phyloP scores from a whole-genome alignment of 2,113 vertebrate species.

The Hyperopisus bebe region DNA sequence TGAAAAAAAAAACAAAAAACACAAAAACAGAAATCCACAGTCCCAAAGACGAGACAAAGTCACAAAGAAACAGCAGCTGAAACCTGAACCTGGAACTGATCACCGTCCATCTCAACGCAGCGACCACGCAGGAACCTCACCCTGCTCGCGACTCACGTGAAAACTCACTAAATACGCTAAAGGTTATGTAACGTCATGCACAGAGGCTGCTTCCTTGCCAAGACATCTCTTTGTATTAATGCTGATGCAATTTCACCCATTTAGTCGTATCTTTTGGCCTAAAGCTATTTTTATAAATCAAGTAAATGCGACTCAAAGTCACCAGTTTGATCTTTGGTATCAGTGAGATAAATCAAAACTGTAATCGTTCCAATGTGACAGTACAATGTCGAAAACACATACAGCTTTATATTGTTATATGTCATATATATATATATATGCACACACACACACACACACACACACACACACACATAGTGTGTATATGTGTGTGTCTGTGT shows the following conservation, averaged over 20 bases:
- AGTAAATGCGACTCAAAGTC: neutral
- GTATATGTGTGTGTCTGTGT: too few species aligned
- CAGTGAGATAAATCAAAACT: neutral
- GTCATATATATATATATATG: neutral
- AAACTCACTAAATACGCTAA: neutral
- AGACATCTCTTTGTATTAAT: neutral
- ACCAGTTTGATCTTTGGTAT: neutral
- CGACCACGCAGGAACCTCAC: neutral
- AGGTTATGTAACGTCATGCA: neutral
- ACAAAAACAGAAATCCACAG: slow-evolving; percentile 28
- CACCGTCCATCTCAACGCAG: neutral
- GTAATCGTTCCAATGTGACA: neutral
- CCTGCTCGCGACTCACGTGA: neutral
- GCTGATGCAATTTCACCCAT: neutral
- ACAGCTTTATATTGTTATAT: neutral
- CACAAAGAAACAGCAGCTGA: neutral
- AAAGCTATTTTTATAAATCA: neutral
- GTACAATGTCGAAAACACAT: neutral
- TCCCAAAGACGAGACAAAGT: slow-evolving; percentile 30
- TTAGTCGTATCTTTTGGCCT: neutral
- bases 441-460: too few species aligned
- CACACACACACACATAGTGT: too few species aligned
- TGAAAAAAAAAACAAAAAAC: slow-evolving; percentile 40
- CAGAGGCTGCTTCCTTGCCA: neutral
- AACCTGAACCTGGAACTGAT: neutral